These are phyloP conservation scores for Perca flavescens DNA, from an alignment of 2,113 vertebrate species.

Conservation along the genomic window DNA sequence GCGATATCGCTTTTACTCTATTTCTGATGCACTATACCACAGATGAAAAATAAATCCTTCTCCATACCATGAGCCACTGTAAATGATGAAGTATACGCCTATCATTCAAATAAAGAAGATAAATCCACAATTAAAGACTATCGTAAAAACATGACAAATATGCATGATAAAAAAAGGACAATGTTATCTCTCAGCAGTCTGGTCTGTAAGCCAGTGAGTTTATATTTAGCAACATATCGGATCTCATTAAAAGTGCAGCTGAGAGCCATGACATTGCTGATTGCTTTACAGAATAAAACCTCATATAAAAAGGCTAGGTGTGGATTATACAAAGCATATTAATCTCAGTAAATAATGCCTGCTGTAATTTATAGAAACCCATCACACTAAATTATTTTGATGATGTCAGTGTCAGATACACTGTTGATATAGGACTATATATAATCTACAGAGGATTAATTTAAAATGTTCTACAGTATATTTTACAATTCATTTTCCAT, in stretches of 20 bases:
- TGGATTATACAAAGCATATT: slow-evolving; percentile 59
- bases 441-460: neutral
- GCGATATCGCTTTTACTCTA: neutral
- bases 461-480: neutral
- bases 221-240: slow-evolving; percentile 56
- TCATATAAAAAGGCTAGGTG: slow-evolving; percentile 19
- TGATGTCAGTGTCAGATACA: slow-evolving; percentile 16
- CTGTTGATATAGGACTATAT: neutral
- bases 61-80: neutral
- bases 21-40: slow-evolving; percentile 17
- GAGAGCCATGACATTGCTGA: slow-evolving; percentile 30
- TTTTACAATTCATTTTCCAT: neutral
- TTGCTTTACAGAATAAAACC: slow-evolving; percentile 33
- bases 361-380: slow-evolving; percentile 42
- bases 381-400: slow-evolving; percentile 9
- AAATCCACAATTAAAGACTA: slow-evolving; percentile 17
- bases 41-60: slow-evolving; percentile 24
- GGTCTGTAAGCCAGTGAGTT: slow-evolving; percentile 16
- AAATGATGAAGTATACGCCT: slow-evolving; percentile 3
- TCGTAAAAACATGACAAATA: slow-evolving; percentile 2
- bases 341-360: slow-evolving; percentile 44
- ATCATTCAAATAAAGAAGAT: slow-evolving; percentile 9
- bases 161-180: neutral
- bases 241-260: slow-evolving; percentile 54
- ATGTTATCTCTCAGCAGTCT: neutral